Evolutionary conservation across 2,113 vertebrate genomes (phyloP), one percentile per base, ranked within the genome.

Genomic region (Nettapus auritus): DNA sequence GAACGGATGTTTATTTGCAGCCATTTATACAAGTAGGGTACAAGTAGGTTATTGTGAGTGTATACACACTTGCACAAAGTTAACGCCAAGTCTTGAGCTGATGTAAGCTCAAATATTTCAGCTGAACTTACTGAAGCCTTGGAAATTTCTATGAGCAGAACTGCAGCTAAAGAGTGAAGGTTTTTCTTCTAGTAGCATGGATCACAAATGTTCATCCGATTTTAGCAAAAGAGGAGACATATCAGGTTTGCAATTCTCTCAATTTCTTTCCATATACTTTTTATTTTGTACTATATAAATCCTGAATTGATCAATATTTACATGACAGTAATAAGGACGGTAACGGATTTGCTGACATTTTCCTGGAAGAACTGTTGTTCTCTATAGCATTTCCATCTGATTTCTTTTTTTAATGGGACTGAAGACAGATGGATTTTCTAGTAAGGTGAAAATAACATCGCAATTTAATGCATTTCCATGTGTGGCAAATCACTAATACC

Each of bases 391-490:
- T 94, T 96, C 92, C 86, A 79, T 50, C 63, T 86, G 52, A 74
- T 86, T 15, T 93, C 11, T 86, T 96, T 68, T 82, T 48, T 48
- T 48, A 48, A 40, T 5, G 7, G 73, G 68, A 25, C 56, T 77
- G 56, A 38, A 92, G 82, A 28, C 82, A 79, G 80, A 84, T 71
- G 86, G 94, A 38, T 95, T 93, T 90, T 92, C 86, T 95, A 50
- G 38, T 44, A 60, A 93, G 76, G 73, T 82, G 88, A 86, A 86
- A 84, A 78, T 69, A 79, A 9, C 6, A 1, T 11, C 26, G 31
- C 62, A 26, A 73, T 75, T 76, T 73, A 68, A 52, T 5, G 11
- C 2, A 38, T 93, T 95, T 86, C 95, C 85, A 91, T 13, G 19
- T 42, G 63, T 70, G 87, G 75, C 75, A 88, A 77, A 40, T 70